phyloP scores from a whole-genome alignment of 2,797 vertebrate genomes.

The Eleutherodactylus coqui region DNA sequence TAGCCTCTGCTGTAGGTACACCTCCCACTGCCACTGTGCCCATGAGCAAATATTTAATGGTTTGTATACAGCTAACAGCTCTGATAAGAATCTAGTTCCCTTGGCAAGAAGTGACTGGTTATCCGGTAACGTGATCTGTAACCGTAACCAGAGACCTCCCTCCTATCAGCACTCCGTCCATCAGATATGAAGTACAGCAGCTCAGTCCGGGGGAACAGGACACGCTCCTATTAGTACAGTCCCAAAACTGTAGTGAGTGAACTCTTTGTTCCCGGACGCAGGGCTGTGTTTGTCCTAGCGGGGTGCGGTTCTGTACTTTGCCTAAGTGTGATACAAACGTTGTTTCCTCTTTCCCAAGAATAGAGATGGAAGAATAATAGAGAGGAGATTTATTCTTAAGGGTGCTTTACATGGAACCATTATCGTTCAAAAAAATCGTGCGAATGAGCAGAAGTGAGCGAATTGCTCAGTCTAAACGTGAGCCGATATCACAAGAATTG shows the following conservation, averaged over 20 bases:
- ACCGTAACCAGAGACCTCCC: conserved; percentile 2
- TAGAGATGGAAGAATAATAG: conserved; percentile 1
- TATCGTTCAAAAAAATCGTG: no score
- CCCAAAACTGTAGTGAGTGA: neutral
- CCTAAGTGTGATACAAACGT: conserved; percentile 9
- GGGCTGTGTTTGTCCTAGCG: conserved; percentile 22
- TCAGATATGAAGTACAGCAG: neutral
- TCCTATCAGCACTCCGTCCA: neutral
- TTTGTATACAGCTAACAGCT: neutral
- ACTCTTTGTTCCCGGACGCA: conserved; percentile 39
- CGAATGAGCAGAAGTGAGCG: no score
- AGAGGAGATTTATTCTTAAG: neutral
- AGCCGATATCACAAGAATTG: no score
- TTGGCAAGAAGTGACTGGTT: neutral
- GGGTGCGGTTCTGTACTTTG: conserved; percentile 46
- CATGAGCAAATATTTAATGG: neutral
- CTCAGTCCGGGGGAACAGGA: neutral
- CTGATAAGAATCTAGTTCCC: neutral
- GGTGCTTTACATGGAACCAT: no score
- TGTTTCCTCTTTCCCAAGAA: conserved; percentile 39
- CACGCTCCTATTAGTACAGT: neutral
- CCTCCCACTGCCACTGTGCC: neutral
- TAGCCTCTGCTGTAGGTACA: no score
- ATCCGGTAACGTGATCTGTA: neutral
- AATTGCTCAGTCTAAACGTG: no score